Conservation (phyloP, 2,797 vertebrate species). For the Acridotheres tristis region DNA sequence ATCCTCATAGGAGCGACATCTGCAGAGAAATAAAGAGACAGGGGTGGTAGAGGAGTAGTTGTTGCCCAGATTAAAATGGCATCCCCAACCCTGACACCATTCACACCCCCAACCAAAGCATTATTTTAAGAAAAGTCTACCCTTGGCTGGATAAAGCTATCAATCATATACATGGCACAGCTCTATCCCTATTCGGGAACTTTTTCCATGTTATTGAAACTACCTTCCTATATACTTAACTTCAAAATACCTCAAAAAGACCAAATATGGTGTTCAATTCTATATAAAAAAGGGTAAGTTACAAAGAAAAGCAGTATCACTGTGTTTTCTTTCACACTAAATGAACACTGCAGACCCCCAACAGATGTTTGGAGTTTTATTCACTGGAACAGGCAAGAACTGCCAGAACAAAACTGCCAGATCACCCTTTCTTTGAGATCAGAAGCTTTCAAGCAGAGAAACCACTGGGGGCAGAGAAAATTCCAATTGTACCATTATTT, state of each 20-base stretch:
- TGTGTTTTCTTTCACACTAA: not conserved
- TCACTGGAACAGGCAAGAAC: not conserved
- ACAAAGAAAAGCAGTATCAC: not conserved
- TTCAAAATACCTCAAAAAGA: not conserved
- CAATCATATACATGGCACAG: not conserved
- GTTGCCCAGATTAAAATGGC: not conserved
- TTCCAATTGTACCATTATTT: not conserved
- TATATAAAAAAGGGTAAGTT: not conserved
- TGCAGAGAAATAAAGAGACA: conserved; percentile 52
- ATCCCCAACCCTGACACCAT: not conserved
- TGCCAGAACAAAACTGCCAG: not conserved
- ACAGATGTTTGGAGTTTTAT: not conserved
- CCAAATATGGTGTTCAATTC: not conserved
- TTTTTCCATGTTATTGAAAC: not conserved
- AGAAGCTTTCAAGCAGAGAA: not conserved
- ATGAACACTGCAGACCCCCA: not conserved
- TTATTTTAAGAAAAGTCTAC: not conserved
- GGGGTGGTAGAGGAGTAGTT: not conserved
- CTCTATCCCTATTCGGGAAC: not conserved
- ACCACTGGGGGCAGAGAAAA: not conserved
- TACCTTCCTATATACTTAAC: not conserved
- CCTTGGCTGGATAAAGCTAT: not conserved
- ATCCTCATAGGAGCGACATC: conserved; percentile 97
- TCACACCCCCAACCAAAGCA: not conserved
- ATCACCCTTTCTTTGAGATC: not conserved